phyloP scores from a whole-genome alignment of 2,113 vertebrate genomes.

The Apteryx owenii region DNA sequence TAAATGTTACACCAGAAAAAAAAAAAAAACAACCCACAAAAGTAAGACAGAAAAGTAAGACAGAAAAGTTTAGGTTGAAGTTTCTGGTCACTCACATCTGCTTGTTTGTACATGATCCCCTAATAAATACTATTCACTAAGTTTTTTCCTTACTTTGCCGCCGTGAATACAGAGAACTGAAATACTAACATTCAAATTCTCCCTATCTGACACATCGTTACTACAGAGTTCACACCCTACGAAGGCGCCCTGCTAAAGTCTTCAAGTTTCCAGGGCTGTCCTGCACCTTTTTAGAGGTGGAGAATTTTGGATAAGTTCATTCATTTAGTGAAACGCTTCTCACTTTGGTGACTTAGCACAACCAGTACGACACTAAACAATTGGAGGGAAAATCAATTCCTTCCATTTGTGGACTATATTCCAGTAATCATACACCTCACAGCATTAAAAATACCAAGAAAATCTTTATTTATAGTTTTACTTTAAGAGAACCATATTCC shows the following conservation, averaged over 20 bases:
- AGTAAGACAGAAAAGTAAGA: too few species aligned
- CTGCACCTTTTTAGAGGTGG: not conserved
- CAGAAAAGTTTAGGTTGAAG: not conserved
- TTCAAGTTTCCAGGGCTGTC: not conserved
- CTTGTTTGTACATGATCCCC: too few species aligned
- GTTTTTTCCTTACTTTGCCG: not conserved
- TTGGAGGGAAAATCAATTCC: not conserved
- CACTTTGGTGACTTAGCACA: not conserved
- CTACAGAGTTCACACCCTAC: not conserved
- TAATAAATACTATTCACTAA: not conserved
- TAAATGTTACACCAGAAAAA: not conserved
- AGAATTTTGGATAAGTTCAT: not conserved
- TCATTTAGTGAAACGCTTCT: not conserved
- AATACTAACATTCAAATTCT: not conserved
- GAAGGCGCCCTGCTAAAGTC: not conserved
- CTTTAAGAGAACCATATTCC: not conserved
- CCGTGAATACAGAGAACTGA: not conserved
- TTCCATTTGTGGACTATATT: accelerated
- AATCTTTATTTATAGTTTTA: not conserved
- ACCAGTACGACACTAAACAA: accelerated
- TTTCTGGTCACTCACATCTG: accelerated
- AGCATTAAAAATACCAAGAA: not conserved
- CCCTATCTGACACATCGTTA: not conserved
- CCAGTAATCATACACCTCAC: not conserved
- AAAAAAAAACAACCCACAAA: not conserved